A percentile compares a stretch with the other conserved stretches of the same genome.
These are phyloP conservation scores for Charanyca ferruginea DNA, from an alignment of 2,888 invertebrate genomes.

Conservation along the genomic window DNA sequence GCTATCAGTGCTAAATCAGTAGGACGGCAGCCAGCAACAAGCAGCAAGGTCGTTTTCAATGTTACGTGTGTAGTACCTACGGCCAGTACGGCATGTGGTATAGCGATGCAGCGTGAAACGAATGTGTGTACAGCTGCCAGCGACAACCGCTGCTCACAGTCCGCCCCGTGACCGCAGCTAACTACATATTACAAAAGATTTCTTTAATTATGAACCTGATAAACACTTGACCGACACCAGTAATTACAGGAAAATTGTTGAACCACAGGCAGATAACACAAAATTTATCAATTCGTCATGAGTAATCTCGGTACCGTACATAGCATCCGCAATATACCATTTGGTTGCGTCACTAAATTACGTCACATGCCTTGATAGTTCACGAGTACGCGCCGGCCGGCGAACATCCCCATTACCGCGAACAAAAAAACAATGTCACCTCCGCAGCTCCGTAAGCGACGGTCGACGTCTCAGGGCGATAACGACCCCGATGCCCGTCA, in stretches of 20 bases:
- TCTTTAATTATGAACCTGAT: constrained; percentile 60
- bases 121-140: constrained; percentile 76
- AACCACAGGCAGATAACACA: constrained; percentile 26
- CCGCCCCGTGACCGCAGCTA: constrained; percentile 71
- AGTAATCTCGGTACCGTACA: constrained; percentile 53
- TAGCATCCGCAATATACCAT: constrained; percentile 52
- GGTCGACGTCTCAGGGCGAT: constrained; percentile 67
- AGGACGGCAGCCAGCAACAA: constrained; percentile 76
- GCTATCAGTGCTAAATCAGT: constrained; percentile 67
- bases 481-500: constrained; percentile 70
- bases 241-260: constrained; percentile 18
- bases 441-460: constrained; percentile 53
- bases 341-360: constrained; percentile 67
- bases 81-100: constrained; percentile 13
- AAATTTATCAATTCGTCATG: constrained; percentile 59
- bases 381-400: constrained; percentile 50
- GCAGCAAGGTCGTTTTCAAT: constrained; percentile 86
- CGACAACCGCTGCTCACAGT: constrained; percentile 59
- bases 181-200: constrained; percentile 67
- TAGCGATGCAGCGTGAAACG: constrained; percentile 49
- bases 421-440: constrained; percentile 77
- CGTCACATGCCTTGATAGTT: constrained; percentile 60
- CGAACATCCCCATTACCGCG: constrained; percentile 69
- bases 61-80: constrained; percentile 75
- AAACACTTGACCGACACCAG: constrained; percentile 41